Evolutionary conservation across 1,140 invertebrate species (phyloP).

Genomic region (Cotesia typhae): DNA sequence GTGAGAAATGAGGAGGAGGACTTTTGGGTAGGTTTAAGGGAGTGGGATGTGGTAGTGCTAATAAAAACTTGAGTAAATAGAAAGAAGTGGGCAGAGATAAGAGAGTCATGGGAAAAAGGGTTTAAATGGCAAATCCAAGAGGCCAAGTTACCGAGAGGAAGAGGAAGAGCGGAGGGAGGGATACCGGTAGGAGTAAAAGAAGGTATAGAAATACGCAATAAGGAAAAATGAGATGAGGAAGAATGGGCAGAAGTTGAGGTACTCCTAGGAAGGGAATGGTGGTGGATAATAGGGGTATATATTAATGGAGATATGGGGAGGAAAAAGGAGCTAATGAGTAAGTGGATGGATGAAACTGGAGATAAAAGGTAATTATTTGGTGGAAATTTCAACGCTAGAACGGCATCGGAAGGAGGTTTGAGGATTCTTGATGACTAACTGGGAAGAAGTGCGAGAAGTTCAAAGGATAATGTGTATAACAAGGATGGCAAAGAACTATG

Average conservation of each 20-base stretch:
- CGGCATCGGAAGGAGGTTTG: neutral
- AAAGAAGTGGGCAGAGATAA: neutral
- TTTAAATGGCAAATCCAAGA: no score
- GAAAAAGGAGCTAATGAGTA: neutral
- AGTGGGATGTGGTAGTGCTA: neutral
- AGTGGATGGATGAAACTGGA: neutral
- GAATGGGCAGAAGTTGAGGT: neutral
- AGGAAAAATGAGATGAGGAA: no score
- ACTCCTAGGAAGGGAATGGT: neutral
- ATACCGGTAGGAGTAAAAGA: no score
- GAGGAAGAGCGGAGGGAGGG: no score
- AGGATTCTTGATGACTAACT: neutral
- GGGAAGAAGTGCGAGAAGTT: neutral
- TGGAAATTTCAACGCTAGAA: neutral
- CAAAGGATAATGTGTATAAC: neutral
- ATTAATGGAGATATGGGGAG: neutral
- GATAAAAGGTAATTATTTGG: neutral
- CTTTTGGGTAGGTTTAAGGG: neutral
- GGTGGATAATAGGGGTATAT: slow-evolving; percentile 3
- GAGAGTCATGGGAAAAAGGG: no score
- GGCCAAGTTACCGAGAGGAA: no score
- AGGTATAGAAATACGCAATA: no score
- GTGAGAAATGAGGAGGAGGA: neutral
- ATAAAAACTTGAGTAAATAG: neutral
- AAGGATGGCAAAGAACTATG: neutral